Evolutionary conservation across 2,113 vertebrate genomes (phyloP).

Genomic region (Pterocles burchelli): DNA sequence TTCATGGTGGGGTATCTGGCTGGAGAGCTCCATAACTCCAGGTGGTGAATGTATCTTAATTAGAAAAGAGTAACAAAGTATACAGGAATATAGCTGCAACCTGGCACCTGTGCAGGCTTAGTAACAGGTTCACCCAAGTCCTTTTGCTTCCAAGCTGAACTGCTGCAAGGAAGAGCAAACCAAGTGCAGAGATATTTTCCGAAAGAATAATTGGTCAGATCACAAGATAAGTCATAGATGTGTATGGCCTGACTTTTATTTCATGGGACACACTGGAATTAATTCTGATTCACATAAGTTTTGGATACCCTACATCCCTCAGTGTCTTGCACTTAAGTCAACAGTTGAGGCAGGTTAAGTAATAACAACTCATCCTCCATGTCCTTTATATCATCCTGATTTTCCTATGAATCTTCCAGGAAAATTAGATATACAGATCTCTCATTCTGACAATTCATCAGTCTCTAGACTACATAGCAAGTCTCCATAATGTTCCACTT

Average conservation of each 20-base stretch:
- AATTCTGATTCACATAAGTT: not conserved
- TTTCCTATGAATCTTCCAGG: constrained; percentile 21
- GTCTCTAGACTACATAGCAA: not conserved
- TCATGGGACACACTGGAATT: not conserved
- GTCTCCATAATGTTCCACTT: not conserved
- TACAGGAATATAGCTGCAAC: not conserved
- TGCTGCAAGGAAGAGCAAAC: not conserved
- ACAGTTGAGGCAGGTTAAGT: not conserved
- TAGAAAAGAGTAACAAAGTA: not conserved
- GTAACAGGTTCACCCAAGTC: not conserved
- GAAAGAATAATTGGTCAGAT: not conserved
- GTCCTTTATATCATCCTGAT: not conserved
- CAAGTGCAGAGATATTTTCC: not conserved
- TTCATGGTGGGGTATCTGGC: not conserved
- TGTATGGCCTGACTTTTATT: not conserved
- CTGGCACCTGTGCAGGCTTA: not conserved
- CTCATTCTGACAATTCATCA: not conserved
- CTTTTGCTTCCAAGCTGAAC: not conserved
- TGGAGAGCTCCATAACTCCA: not conserved
- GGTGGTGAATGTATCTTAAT: not conserved
- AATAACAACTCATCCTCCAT: not conserved
- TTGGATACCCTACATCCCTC: not conserved
- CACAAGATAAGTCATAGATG: not conserved
- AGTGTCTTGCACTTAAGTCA: not conserved
- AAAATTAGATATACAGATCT: not conserved